These are phyloP conservation scores for Lasioglossum vierecki DNA, from an alignment of 2,888 invertebrate species.

Conservation along the genomic window DNA sequence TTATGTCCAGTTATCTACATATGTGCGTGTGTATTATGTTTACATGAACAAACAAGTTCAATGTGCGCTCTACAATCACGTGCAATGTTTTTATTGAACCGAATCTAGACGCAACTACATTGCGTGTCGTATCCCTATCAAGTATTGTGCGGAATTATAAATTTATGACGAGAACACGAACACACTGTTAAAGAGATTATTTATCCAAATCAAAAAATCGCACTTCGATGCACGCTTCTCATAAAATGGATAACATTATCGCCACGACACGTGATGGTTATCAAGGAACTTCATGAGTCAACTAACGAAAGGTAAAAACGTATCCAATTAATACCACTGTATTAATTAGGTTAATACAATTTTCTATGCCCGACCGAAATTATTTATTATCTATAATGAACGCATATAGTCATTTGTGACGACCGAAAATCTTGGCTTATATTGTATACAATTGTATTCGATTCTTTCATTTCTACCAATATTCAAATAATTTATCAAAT, in stretches of 20 bases:
- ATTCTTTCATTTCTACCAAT: not conserved
- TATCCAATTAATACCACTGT: not conserved
- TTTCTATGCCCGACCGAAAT: not conserved
- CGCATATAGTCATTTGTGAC: not conserved
- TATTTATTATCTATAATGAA: not conserved
- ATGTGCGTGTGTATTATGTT: not conserved
- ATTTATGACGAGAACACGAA: constrained; percentile 75
- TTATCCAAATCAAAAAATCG: constrained; percentile 75
- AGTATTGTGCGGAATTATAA: constrained; percentile 74
- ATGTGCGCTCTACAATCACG: constrained; percentile 32
- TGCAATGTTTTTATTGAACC: constrained; percentile 63
- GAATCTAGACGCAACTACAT: constrained; percentile 56
- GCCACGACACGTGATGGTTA: constrained; percentile 33
- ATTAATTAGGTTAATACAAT: constrained; percentile 63
- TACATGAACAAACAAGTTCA: constrained; percentile 17
- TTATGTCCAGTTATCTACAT: not conserved
- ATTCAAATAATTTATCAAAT: not conserved
- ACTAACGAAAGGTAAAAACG: not conserved
- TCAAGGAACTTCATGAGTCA: constrained; percentile 34
- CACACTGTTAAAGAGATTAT: constrained; percentile 72
- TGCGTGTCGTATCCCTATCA: constrained; percentile 70
- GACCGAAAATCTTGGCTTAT: not conserved
- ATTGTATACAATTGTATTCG: not conserved
- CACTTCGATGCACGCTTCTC: constrained; percentile 45
- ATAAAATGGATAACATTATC: constrained; percentile 47